Evolutionary conservation across 2,888 invertebrate genomes (phyloP), one percentile per base, ranked within the genome.

Genomic region (Drosophila meridionalis): DNA sequence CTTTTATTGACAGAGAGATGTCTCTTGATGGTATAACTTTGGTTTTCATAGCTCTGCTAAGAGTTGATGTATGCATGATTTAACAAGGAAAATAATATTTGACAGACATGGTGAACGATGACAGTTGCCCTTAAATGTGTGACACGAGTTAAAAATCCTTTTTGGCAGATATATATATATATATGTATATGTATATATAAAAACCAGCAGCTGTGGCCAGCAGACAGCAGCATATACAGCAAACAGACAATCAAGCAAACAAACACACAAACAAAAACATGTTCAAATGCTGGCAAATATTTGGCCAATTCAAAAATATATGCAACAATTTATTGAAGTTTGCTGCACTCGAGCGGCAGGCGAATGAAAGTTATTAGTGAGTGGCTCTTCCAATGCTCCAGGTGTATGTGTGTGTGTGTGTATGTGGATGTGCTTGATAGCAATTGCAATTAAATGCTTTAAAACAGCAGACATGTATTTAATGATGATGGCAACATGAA

Each of bases 321-420:
- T 69, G 73, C 71, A 87, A 85, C 66, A 60, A 62, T 70, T 76
- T 82, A 73, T 76, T 67, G 69, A 71, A 76, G 71, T 60, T 57
- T 61, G 12, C 45, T 20, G 56, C 55, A 59, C 38, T 71, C 62
- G 65, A 68, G 32, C 50, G 66, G 48, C 55, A 57, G 32, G 3
- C 32, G 9, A 36, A 14, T 20, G 26, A 30, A n/a, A n/a, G 48
- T 36, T 34, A 55, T 47, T 36, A 20, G 26, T n/a, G 38, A 2
- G 36, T 14, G 36, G 32, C 8, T 4, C 8, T 32, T 34, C 34
- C 32, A 1, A 52, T 4, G 20, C 20, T 20, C 20, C 20, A 20
- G 20, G 20, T 38, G 34, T n/a, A 34, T 55, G n/a, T 64, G 12
- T 43, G 45, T 43, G 30, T 52, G 55, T 42, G 30, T 64, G 43